Percentiles rank a stretch among this genome's conserved stretches.
Conservation (phyloP, 2,888 invertebrate species). For the Nezara viridula region DNA sequence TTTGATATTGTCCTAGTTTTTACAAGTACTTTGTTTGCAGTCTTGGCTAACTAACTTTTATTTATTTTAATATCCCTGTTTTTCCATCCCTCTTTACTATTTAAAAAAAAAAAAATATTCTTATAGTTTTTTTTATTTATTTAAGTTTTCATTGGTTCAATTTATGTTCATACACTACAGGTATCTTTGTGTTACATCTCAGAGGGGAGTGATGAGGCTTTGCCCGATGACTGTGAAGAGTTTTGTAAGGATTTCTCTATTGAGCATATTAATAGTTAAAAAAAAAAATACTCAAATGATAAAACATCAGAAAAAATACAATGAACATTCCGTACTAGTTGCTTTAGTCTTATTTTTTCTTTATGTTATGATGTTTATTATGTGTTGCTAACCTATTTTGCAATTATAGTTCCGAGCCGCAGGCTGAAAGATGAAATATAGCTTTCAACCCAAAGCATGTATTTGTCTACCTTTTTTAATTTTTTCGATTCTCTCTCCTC, state of each 20-base stretch:
- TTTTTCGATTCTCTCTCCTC: conserved; percentile 27
- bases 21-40: conserved; percentile 42
- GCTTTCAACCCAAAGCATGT: conserved; percentile 56
- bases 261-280: conserved; percentile 51
- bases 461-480: conserved; percentile 32
- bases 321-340: conserved; percentile 17
- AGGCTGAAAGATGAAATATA: conserved; percentile 46
- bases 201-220: conserved; percentile 63
- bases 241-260: conserved; percentile 62
- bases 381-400: conserved; percentile 53
- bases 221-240: conserved; percentile 61
- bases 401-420: conserved; percentile 8
- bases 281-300: neutral
- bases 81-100: neutral
- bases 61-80: conserved; percentile 5
- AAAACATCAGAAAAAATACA: conserved; percentile 38
- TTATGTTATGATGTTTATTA: conserved; percentile 41
- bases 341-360: conserved; percentile 56
- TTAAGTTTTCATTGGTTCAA: conserved; percentile 44
- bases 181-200: conserved; percentile 64
- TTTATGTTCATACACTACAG: conserved; percentile 62
- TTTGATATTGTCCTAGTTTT: conserved; percentile 31
- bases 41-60: conserved; percentile 56
- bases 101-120: neutral
- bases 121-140: conserved; percentile 51